Percentiles rank a stretch among this genome's conserved stretches.
Conservation (phyloP, 2,113 vertebrate genomes). For the Holacanthus passer region DNA sequence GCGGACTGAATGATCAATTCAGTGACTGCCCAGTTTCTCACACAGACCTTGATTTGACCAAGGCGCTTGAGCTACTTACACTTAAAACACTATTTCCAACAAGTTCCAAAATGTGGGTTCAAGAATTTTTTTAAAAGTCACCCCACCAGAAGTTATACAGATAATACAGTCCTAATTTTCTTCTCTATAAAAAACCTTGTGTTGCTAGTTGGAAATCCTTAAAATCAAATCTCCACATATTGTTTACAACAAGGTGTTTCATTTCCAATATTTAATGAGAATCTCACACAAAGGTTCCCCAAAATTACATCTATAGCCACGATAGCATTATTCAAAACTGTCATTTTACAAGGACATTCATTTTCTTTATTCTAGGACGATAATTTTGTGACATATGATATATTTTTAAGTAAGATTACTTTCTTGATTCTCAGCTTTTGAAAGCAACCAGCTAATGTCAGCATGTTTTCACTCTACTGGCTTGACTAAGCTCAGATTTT, state of each 20-base stretch:
- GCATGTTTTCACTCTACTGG: not conserved
- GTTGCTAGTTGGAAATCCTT: not conserved
- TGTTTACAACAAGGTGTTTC: not conserved
- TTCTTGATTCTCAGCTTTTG: not conserved
- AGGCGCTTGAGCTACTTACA: conserved; percentile 3
- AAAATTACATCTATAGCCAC: not conserved
- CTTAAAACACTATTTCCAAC: not conserved
- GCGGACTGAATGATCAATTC: conserved; percentile 47
- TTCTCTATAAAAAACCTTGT: not conserved
- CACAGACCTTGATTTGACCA: conserved; percentile 14
- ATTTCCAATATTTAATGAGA: not conserved
- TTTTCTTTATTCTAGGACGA: not conserved
- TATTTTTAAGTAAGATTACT: not conserved
- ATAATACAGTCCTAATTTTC: not conserved
- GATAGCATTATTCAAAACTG: not conserved
- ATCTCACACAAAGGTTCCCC: not conserved
- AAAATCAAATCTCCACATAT: not conserved
- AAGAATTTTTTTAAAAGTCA: not conserved
- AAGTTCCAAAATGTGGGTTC: not conserved
- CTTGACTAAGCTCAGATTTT: not conserved
- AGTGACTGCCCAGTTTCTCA: conserved; percentile 25
- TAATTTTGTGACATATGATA: no score
- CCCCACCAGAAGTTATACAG: not conserved
- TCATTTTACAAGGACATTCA: not conserved
- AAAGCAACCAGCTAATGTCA: not conserved